phyloP scores from a whole-genome alignment of 2,797 vertebrate species.

The Trachops cirrhosus region DNA sequence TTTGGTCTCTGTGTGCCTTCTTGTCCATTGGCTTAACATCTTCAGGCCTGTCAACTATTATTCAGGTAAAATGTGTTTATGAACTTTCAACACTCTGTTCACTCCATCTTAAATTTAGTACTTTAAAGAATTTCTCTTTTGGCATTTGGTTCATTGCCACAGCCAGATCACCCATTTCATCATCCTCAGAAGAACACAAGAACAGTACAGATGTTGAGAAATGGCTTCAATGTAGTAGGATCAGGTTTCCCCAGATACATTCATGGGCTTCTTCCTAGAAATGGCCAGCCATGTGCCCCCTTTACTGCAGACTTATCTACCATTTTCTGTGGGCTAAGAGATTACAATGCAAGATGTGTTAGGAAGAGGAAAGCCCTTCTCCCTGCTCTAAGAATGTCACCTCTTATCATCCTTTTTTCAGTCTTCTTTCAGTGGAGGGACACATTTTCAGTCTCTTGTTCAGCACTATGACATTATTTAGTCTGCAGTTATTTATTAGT shows the following conservation, averaged over 20 bases:
- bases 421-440: not conserved
- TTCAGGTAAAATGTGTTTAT: not conserved
- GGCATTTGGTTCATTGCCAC: not conserved
- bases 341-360: not conserved
- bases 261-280: not conserved
- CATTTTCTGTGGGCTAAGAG: not conserved
- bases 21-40: not conserved
- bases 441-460: not conserved
- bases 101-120: not conserved
- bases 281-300: not conserved
- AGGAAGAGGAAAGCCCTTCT: not conserved
- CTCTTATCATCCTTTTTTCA: not conserved
- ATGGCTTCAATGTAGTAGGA: not conserved
- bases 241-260: not conserved
- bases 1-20: not conserved
- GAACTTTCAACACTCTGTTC: not conserved
- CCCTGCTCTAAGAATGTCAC: not conserved
- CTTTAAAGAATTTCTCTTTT: not conserved
- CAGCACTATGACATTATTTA: not conserved
- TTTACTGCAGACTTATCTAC: not conserved
- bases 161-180: not conserved
- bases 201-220: not conserved
- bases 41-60: not conserved
- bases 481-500: not conserved
- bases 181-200: not conserved